A percentile compares a stretch with the other conserved stretches of the same genome.
phyloP scores from a whole-genome alignment of 92 coral and sea anemone species.

The Zoanthus gigantus region DNA sequence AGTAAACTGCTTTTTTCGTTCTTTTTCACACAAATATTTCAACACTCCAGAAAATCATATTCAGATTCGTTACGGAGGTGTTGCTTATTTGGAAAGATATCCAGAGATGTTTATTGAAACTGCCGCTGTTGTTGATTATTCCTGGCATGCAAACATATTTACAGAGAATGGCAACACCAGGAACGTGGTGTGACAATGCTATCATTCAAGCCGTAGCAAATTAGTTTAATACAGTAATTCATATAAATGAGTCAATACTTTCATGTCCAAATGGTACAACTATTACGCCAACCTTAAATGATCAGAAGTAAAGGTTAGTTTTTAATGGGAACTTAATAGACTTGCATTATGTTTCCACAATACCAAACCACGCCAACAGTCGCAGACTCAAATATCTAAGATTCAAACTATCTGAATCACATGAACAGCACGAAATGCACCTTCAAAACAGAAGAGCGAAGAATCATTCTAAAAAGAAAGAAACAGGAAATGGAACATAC shows the following conservation, averaged over 20 bases:
- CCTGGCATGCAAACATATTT: background rate
- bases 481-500: too few relatives aligned
- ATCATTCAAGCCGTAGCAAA: conserved; percentile 9
- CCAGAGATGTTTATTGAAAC: conserved; percentile 19
- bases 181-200: conserved; percentile 16
- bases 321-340: background rate
- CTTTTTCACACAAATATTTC: background rate
- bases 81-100: background rate
- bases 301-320: background rate
- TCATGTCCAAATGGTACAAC: background rate
- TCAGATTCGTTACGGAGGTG: background rate
- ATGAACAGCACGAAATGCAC: background rate
- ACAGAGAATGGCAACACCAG: conserved; percentile 2
- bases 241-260: background rate
- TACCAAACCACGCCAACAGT: too few relatives aligned
- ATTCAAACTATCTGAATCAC: background rate
- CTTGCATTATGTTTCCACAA: background rate
- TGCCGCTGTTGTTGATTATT: background rate
- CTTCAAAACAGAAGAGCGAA: background rate
- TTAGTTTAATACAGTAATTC: background rate
- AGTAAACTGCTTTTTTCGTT: conserved; percentile 55
- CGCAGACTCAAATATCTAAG: background rate
- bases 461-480: background rate
- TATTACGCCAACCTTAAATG: background rate
- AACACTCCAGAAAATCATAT: background rate